Conservation (phyloP, 1,140 invertebrate genomes). For the Drosophila paulistorum region DNA sequence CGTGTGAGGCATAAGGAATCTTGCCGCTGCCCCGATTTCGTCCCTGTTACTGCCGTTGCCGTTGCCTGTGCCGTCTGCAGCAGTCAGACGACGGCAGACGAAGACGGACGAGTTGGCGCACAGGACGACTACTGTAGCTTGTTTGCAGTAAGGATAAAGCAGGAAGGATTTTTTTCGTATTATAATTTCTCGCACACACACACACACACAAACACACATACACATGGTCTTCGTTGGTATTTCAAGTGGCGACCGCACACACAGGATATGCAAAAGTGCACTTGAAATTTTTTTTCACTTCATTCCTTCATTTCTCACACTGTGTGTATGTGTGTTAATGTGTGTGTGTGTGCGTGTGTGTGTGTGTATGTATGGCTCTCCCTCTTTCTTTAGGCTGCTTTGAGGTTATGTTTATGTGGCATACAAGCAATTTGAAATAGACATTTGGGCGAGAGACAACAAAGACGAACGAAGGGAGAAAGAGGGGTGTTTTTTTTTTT, state of each 20-base stretch:
- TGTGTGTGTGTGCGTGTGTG: neutral
- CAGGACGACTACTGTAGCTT: conserved; percentile 30
- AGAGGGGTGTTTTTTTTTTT: neutral
- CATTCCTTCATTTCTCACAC: conserved; percentile 1
- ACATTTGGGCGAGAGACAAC: conserved; percentile 44
- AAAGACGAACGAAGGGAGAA: neutral
- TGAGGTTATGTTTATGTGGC: conserved; percentile 73
- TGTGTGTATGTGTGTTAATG: conserved; percentile 11
- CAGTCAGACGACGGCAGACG: conserved; percentile 7
- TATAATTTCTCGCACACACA: conserved; percentile 52
- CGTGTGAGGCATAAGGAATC: conserved; percentile 33
- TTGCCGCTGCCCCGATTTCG: neutral
- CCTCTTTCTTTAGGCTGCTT: conserved; percentile 36
- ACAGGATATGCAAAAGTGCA: conserved; percentile 78
- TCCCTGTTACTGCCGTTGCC: conserved; percentile 5
- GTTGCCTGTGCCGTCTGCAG: conserved; percentile 16
- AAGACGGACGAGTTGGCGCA: neutral
- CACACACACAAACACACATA: conserved; percentile 28
- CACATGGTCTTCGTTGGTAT: conserved; percentile 36
- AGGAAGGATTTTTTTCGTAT: conserved; percentile 44
- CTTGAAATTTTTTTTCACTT: conserved; percentile 56
- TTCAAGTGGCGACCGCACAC: conserved; percentile 58
- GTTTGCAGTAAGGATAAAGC: conserved; percentile 53
- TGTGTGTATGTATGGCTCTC: conserved; percentile 4
- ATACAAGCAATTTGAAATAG: conserved; percentile 55